phyloP scores from a whole-genome alignment of 2,113 vertebrate species.

The Equus quagga region DNA sequence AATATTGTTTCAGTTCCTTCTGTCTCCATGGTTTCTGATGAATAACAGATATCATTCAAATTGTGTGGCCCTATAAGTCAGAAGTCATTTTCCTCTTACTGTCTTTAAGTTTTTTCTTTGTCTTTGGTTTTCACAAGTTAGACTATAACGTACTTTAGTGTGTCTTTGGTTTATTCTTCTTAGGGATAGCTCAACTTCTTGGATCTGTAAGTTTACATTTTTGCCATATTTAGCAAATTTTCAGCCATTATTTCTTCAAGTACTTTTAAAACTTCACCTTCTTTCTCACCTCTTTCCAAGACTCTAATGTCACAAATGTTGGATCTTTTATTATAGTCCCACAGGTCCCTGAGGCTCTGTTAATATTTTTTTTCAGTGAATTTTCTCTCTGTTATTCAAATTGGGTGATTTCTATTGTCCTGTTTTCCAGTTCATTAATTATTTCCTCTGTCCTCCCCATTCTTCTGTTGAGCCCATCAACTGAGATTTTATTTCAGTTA shows the following conservation, averaged over 20 bases:
- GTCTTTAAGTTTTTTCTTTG: neutral
- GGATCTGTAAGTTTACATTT: neutral
- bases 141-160: neutral
- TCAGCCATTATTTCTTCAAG: neutral
- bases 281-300: neutral
- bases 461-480: neutral
- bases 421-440: neutral
- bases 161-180: neutral
- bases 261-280: neutral
- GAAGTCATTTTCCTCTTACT: neutral
- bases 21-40: neutral
- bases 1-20: neutral
- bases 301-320: neutral
- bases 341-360: neutral
- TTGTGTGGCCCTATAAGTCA: neutral
- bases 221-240: neutral
- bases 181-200: neutral
- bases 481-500: neutral
- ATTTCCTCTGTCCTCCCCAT: neutral
- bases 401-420: neutral
- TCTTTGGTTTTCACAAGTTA: neutral
- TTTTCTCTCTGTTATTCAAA: neutral
- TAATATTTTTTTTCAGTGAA: neutral
- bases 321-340: neutral
- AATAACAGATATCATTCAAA: neutral